A percentile compares a stretch with the other conserved stretches of the same genome.
Conservation (phyloP, 2,888 invertebrate genomes). For the Conchocele bisecta region DNA sequence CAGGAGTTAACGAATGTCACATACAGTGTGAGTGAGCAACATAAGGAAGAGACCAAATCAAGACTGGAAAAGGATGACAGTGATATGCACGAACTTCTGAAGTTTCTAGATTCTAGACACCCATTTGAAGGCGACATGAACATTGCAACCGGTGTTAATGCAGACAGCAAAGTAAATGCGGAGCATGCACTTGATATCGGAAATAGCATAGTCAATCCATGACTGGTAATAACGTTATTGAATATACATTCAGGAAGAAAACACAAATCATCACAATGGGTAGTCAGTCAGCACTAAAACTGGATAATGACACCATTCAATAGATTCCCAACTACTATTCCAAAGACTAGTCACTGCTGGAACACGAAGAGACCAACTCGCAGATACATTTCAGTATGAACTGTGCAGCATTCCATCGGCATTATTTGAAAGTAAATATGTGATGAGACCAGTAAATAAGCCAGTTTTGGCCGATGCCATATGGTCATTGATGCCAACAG, state of each 20-base stretch:
- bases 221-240: constrained; percentile 31
- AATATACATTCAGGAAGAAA: constrained; percentile 27
- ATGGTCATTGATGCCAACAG: background rate
- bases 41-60: constrained; percentile 39
- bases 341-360: constrained; percentile 10
- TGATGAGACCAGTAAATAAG: constrained; percentile 5
- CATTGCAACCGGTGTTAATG: constrained; percentile 2
- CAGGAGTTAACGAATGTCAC: background rate
- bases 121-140: constrained; percentile 18
- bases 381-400: constrained; percentile 8
- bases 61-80: constrained; percentile 18
- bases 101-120: constrained; percentile 5
- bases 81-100: constrained; percentile 17
- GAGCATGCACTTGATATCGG: constrained; percentile 42
- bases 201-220: constrained; percentile 27
- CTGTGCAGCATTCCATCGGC: background rate
- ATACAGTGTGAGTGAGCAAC: constrained; percentile 27
- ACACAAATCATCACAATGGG: constrained; percentile 36
- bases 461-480: background rate
- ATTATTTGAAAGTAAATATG: background rate
- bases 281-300: constrained; percentile 7
- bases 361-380: background rate
- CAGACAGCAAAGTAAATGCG: constrained; percentile 16
- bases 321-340: constrained; percentile 2
- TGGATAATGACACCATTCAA: constrained; percentile 14